Evolutionary conservation across 2,888 invertebrate genomes (phyloP).

Genomic region (Labia minor): DNA sequence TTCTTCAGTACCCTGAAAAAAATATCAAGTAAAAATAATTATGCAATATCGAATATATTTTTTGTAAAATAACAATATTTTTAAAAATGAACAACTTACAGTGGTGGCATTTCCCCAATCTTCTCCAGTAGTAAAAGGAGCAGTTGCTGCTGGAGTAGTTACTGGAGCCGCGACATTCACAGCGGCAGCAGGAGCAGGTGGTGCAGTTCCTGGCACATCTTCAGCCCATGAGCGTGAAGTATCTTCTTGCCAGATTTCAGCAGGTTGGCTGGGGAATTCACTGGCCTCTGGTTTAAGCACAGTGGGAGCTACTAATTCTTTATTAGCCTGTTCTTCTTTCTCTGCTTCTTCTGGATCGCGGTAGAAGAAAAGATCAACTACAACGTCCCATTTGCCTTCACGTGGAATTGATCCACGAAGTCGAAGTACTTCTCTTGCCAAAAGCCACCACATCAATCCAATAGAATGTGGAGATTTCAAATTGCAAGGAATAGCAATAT

Average conservation of each 20-base stretch:
- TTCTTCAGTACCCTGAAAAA: constrained; percentile 15
- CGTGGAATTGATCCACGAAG: constrained; percentile 87
- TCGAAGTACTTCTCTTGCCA: constrained; percentile 87
- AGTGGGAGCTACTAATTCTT: constrained; percentile 52
- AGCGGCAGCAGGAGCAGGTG: constrained; percentile 33
- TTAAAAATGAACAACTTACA: too few species aligned
- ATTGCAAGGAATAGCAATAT: constrained; percentile 98
- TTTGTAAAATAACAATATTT: too few species aligned
- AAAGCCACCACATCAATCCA: constrained; percentile 98
- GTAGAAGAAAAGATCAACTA: constrained; percentile 99
- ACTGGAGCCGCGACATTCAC: constrained; percentile 34
- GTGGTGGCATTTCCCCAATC: constrained; percentile 19
- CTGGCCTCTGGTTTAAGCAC: constrained; percentile 41
- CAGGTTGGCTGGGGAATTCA: constrained; percentile 35
- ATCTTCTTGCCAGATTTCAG: constrained; percentile 41
- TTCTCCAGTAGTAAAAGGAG: constrained; percentile 25
- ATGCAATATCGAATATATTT: too few species aligned
- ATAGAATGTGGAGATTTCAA: constrained; percentile 78
- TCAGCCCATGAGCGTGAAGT: constrained; percentile 32
- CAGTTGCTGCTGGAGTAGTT: constrained; percentile 24
- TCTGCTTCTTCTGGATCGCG: constrained; percentile 98
- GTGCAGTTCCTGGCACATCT: constrained; percentile 33
- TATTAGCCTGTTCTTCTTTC: constrained; percentile 86
- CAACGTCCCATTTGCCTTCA: constrained; percentile 91
- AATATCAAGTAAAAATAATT: constrained; percentile 5